Conservation (phyloP, 2,888 invertebrate species). For the Onthophagus sagittarius region DNA sequence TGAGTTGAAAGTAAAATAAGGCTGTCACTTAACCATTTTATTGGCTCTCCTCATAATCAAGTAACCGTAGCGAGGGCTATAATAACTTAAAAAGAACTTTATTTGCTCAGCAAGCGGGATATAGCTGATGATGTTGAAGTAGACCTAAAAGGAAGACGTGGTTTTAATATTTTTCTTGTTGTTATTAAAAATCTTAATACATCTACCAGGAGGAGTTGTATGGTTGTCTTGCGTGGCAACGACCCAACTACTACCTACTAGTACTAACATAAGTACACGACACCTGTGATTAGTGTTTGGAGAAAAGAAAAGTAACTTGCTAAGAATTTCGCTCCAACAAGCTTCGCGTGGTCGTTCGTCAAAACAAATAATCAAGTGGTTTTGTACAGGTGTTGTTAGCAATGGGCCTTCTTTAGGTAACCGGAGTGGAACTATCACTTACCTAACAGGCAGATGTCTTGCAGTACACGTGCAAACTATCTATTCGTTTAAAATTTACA, state of each 20-base stretch:
- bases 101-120: neutral
- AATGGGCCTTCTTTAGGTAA: neutral
- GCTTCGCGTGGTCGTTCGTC: neutral
- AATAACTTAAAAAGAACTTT: neutral
- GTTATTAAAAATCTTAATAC: neutral
- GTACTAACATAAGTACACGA: neutral
- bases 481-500: neutral
- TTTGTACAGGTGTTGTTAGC: neutral
- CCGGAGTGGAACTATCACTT: neutral
- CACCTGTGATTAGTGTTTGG: neutral
- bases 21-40: neutral
- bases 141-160: neutral
- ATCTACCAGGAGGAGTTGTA: neutral
- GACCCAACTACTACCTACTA: neutral
- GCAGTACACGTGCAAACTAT: neutral
- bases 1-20: neutral
- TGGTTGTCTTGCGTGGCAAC: neutral
- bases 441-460: neutral
- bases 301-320: neutral
- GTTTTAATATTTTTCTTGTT: neutral
- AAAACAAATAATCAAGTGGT: neutral
- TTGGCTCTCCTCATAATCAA: neutral
- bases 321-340: neutral
- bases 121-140: neutral
- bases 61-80: neutral